Conservation (phyloP, 2,888 invertebrate species). For the Epistrophella euchroma region DNA sequence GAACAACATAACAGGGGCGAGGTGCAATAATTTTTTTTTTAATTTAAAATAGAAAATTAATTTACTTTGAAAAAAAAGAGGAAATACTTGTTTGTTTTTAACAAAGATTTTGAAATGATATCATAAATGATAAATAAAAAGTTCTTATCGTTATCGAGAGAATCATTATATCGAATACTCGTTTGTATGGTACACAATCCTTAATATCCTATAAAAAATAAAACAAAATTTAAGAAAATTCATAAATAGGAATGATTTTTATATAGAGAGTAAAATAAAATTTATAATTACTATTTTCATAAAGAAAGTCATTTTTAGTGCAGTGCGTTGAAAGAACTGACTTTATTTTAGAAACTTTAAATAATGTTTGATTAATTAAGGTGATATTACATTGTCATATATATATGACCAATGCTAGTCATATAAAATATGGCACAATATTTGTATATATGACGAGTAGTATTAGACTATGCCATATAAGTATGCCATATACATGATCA, state of each 20-base stretch:
- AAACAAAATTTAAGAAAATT: conserved; percentile 77
- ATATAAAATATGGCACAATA: no score
- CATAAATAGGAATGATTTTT: background rate
- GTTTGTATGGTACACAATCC: conserved; percentile 81
- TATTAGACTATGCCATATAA: no score
- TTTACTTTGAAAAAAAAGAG: conserved; percentile 15
- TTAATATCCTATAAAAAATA: conserved; percentile 70
- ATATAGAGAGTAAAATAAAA: background rate
- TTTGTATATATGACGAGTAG: no score
- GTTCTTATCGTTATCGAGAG: conserved; percentile 80
- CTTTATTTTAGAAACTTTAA: no score
- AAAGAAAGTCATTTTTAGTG: conserved; percentile 41
- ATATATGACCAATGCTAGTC: no score
- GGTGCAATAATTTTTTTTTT: conserved; percentile 8
- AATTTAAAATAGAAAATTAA: background rate
- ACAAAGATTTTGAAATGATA: conserved; percentile 53
- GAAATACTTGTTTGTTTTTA: background rate
- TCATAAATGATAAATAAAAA: conserved; percentile 58
- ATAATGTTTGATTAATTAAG: no score
- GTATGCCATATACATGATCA: no score
- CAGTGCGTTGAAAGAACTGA: background rate
- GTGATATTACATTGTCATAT: no score
- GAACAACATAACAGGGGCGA: conserved; percentile 51
- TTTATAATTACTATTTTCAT: background rate
- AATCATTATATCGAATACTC: conserved; percentile 82